Conservation (phyloP, 2,113 vertebrate species). For the Ptilorrhoa leucosticta region DNA sequence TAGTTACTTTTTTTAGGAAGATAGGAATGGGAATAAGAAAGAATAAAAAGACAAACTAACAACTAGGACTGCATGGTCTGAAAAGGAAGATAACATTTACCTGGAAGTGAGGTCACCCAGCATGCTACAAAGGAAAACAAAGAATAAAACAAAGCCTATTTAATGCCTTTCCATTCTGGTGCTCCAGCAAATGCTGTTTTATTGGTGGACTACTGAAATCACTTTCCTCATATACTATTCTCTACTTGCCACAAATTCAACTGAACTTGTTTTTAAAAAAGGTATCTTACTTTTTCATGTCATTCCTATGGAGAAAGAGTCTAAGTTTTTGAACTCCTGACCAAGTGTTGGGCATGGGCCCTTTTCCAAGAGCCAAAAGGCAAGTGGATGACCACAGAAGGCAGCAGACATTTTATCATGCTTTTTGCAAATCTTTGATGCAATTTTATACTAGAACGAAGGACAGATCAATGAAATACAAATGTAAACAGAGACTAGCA, state of each 20-base stretch:
- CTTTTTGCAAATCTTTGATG: not conserved
- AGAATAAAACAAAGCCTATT: not conserved
- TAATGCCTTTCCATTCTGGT: not conserved
- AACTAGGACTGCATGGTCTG: not conserved
- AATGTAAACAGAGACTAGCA: not conserved
- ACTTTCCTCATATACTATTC: not conserved
- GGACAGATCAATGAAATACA: not conserved
- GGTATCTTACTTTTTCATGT: not conserved
- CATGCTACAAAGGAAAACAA: constrained; percentile 63
- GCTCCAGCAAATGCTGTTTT: not conserved
- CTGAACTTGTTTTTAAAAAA: not conserved
- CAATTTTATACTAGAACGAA: not conserved
- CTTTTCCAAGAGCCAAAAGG: not conserved
- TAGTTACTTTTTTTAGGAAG: not conserved
- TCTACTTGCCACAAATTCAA: not conserved
- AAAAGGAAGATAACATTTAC: constrained; percentile 50
- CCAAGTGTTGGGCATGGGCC: not conserved
- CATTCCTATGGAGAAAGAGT: not conserved
- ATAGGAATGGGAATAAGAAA: not conserved
- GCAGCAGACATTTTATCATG: not conserved
- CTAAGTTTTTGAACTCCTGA: not conserved
- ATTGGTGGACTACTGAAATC: not conserved
- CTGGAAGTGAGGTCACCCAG: constrained; percentile 80
- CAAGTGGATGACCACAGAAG: not conserved
- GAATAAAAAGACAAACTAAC: not conserved